These are phyloP conservation scores for Pherbina coryleti DNA, from an alignment of 2,888 invertebrate genomes.

Conservation along the genomic window DNA sequence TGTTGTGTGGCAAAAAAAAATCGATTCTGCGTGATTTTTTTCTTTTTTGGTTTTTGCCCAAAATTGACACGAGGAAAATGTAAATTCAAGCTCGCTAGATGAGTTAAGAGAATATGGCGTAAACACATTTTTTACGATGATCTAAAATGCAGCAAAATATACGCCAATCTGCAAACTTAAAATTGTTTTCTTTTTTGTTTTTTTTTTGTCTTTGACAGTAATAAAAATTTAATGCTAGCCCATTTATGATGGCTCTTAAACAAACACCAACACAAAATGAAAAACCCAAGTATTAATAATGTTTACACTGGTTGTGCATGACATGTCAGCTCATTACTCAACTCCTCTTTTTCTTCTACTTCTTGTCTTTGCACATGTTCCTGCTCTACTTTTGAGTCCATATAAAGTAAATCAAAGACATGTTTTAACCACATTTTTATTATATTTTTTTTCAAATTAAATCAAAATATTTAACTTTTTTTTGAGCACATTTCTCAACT, in stretches of 20 bases:
- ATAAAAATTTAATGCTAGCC: neutral
- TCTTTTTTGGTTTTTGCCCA: no score
- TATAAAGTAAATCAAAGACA: no score
- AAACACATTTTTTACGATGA: neutral
- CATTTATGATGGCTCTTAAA: constrained; percentile 8
- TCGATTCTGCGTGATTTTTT: neutral
- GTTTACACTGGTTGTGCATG: no score
- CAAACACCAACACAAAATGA: neutral
- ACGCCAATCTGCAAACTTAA: neutral
- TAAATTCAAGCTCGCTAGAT: neutral
- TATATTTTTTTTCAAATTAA: neutral
- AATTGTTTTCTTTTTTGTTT: neutral
- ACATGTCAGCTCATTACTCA: no score
- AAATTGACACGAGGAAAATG: neutral
- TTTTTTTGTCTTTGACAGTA: neutral
- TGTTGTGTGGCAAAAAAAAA: no score
- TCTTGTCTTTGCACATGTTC: no score
- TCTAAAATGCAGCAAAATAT: constrained; percentile 3
- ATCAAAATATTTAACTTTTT: neutral
- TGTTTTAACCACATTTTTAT: neutral
- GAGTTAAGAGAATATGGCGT: no score
- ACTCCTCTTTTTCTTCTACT: no score
- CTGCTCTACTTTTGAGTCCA: no score
- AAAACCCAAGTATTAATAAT: neutral
- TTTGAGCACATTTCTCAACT: no score